Percentiles rank a stretch among this genome's conserved stretches.
These are phyloP conservation scores for Lampris megalopsis DNA, from an alignment of 2,113 vertebrate species.

Conservation along the genomic window DNA sequence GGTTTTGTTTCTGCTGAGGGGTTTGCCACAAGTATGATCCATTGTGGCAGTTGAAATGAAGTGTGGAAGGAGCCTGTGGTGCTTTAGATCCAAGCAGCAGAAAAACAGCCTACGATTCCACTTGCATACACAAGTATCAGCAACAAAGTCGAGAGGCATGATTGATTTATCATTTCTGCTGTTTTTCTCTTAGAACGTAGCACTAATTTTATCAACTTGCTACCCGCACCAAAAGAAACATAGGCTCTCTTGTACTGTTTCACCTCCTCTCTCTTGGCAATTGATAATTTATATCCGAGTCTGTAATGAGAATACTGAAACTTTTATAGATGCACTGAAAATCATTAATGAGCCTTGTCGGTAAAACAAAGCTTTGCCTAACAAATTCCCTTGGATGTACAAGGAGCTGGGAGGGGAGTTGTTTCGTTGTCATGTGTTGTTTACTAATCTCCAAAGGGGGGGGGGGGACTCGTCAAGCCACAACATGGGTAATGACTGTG, in stretches of 20 bases:
- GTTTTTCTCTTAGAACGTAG: constrained; percentile 33
- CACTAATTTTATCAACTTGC: constrained; percentile 50
- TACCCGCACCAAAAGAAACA: constrained; percentile 10
- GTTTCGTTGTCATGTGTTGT: constrained; percentile 26
- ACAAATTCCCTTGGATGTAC: constrained; percentile 23
- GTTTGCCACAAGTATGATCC: constrained; percentile 36
- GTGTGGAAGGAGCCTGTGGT: constrained; percentile 8
- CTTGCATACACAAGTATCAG: constrained; percentile 58
- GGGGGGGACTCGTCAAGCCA: constrained; percentile 1
- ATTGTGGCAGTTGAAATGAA: constrained; percentile 50
- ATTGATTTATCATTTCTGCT: constrained; percentile 64
- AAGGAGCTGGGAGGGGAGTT: constrained; percentile 16
- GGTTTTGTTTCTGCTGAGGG: background rate
- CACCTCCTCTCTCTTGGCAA: constrained; percentile 16
- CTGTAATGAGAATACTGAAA: constrained; percentile 25
- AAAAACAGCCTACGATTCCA: constrained; percentile 47
- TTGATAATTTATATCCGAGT: constrained; percentile 24
- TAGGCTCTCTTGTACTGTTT: constrained; percentile 10
- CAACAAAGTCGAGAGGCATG: constrained; percentile 51
- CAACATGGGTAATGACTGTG: background rate
- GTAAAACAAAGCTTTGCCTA: constrained; percentile 26
- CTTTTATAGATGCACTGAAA: constrained; percentile 16
- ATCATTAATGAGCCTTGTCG: constrained; percentile 24
- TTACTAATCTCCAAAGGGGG: constrained; percentile 44
- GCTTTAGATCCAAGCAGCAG: constrained; percentile 39